Evolutionary conservation across 2,797 vertebrate genomes (phyloP), one percentile per base, ranked within the genome.

Genomic region (Acomys russatus): DNA sequence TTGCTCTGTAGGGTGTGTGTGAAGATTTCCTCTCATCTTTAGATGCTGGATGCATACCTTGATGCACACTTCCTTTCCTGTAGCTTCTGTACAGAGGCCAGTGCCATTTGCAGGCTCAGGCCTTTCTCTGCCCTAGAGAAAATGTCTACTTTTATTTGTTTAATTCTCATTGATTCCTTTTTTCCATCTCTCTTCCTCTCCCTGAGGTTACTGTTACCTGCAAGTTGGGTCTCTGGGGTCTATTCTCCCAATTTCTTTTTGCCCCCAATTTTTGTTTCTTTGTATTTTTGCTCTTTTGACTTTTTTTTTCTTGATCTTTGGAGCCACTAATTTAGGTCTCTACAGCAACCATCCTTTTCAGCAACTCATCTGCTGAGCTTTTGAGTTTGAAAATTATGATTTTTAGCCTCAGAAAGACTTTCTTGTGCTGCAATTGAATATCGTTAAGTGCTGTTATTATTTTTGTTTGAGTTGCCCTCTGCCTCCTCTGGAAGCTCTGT

Each of bases 161-260:
- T 82, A 88, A 85, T 92, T 92, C 9, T 87, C 35, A 12, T 87
- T 17, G 30, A 1, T 74, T 63, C 33, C 56, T 59, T 88, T 79
- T 70, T 33, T 73, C 23, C 76, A 2, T 61, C 90, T 3, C 7
- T 35, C 82, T 86, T 83, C 54, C 20, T 94, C 38, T 59, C 71
- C 35, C 86, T 11, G 51, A 25, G 3, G 28, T 63, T 74, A n/a
- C 44, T 25, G 25, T 76, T 80, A 84, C 4, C 64, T 23, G 54
- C 33, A 88, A 71, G 51, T 35, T 51, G 33, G 44, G 33, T 86
- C 35, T 95, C 63, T 6, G 35, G n/a, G 28, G 30, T 66, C 20
- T 90, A 18, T 91, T 94, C 28, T 80, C 51, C 54, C 76, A 44
- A 61, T 86, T n/a, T 82, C 30, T 70, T 92, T 97, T 94, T 95